These are phyloP conservation scores for Ceramica pisi DNA, from an alignment of 2,888 invertebrate species.

Conservation along the genomic window DNA sequence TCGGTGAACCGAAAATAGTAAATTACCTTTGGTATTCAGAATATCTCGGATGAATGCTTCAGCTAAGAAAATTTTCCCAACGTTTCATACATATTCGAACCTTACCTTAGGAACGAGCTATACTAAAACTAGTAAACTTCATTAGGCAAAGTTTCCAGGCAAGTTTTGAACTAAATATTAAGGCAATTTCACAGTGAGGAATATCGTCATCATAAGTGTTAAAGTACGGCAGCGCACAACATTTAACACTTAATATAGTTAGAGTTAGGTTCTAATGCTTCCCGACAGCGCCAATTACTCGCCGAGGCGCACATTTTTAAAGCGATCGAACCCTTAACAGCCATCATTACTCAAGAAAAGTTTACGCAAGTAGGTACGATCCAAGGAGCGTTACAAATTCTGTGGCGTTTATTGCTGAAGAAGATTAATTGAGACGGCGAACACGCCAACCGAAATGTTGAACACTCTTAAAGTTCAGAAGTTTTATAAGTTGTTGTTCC, in stretches of 20 bases:
- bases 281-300: conserved; percentile 42
- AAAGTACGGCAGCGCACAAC: conserved; percentile 29
- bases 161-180: conserved; percentile 64
- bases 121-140: conserved; percentile 56
- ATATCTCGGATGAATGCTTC: conserved; percentile 13
- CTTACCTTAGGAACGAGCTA: conserved; percentile 38
- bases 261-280: conserved; percentile 27
- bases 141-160: conserved; percentile 56
- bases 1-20: neutral
- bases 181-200: conserved; percentile 40
- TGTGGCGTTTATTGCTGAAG: conserved; percentile 72
- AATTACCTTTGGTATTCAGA: conserved; percentile 5
- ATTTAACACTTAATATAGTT: conserved; percentile 45
- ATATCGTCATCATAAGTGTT: conserved; percentile 55
- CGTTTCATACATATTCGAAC: conserved; percentile 37
- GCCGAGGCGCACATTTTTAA: conserved; percentile 58
- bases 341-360: conserved; percentile 73
- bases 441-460: conserved; percentile 60
- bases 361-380: conserved; percentile 68
- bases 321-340: conserved; percentile 64
- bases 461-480: conserved; percentile 48
- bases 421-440: conserved; percentile 72
- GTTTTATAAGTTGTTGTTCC: conserved; percentile 30
- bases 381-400: conserved; percentile 71
- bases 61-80: conserved; percentile 28